A percentile compares a stretch with the other conserved stretches of the same genome.
Evolutionary conservation across 1,140 invertebrate species (phyloP).

Genomic region (Homalodisca vitripennis): DNA sequence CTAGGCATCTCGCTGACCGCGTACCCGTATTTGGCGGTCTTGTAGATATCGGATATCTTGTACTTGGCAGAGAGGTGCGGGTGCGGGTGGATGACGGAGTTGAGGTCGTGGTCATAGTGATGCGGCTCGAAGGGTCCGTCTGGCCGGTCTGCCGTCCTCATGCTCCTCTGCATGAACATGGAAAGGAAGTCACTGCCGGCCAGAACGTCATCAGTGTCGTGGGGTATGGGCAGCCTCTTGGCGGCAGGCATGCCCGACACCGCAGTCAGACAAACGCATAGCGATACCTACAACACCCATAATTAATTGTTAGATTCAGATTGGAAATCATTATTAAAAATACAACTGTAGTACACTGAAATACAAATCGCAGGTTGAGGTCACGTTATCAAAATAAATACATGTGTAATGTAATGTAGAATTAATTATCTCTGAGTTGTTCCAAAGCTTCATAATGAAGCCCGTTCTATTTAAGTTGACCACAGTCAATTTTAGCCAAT

Average conservation of each 20-base stretch:
- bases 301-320: too few relatives aligned
- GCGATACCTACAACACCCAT: constrained; percentile 25
- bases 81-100: background rate
- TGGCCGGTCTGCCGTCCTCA: constrained; percentile 30
- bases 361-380: too few relatives aligned
- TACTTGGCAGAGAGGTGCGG: background rate
- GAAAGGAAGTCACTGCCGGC: constrained; percentile 58
- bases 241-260: constrained; percentile 21
- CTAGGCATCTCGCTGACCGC: constrained; percentile 45
- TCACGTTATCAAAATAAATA: too few relatives aligned
- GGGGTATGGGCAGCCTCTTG: constrained; percentile 9
- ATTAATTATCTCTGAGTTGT: too few relatives aligned
- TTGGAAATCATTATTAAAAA: too few relatives aligned
- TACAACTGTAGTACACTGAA: too few relatives aligned
- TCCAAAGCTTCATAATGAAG: too few relatives aligned
- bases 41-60: background rate
- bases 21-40: constrained; percentile 47
- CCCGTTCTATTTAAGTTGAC: too few relatives aligned
- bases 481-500: too few relatives aligned
- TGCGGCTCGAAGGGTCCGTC: background rate
- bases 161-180: constrained; percentile 53
- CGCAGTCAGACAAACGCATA: constrained; percentile 26
- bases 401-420: too few relatives aligned
- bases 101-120: constrained; percentile 8
- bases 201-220: constrained; percentile 51